Evolutionary conservation across 2,888 invertebrate genomes (phyloP).

Genomic region (Nebria salina): DNA sequence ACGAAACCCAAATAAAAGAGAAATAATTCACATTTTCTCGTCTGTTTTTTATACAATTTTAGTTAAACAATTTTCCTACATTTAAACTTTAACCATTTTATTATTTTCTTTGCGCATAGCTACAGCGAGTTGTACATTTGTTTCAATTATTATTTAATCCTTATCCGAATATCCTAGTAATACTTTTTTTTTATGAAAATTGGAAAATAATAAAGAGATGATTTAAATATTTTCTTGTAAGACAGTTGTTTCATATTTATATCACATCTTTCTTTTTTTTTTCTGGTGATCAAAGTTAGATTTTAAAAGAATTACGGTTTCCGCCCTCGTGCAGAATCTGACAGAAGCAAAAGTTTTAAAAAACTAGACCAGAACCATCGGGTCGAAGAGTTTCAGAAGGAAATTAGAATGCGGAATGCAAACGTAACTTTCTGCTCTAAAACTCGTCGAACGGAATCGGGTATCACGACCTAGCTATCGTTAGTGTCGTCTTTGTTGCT

Average conservation of each 20-base stretch:
- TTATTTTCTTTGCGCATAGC: no score
- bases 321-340: constrained; percentile 39
- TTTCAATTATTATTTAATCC: no score
- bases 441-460: constrained; percentile 26
- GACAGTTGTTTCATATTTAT: background rate
- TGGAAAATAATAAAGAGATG: background rate
- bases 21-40: no score
- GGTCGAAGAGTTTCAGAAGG: constrained; percentile 4
- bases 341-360: constrained; percentile 45
- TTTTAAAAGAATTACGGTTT: constrained; percentile 40
- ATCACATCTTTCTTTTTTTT: constrained; percentile 9
- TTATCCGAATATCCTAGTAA: no score
- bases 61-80: no score
- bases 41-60: no score
- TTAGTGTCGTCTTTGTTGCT: background rate
- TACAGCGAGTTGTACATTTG: no score
- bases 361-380: constrained; percentile 35
- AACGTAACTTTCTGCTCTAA: constrained; percentile 44
- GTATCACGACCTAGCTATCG: constrained; percentile 8
- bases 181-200: no score
- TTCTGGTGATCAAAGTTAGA: constrained; percentile 26
- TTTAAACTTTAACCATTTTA: no score
- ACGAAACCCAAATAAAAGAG: background rate
- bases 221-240: background rate
- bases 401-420: constrained; percentile 46